phyloP scores from a whole-genome alignment of 2,113 vertebrate genomes.

The Pholis gunnellus region DNA sequence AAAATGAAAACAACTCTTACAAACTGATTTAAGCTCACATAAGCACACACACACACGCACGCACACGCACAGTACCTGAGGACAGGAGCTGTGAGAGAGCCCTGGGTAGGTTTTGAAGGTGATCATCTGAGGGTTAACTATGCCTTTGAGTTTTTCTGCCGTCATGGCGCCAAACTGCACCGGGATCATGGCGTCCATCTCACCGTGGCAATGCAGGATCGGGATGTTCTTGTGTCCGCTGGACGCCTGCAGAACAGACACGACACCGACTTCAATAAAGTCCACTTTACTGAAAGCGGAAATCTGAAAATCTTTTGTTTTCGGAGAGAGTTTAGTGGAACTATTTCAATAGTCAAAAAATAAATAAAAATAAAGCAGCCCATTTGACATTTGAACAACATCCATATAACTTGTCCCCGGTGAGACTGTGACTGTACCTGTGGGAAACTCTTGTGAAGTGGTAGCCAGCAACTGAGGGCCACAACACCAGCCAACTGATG shows the following conservation, averaged over 20 bases:
- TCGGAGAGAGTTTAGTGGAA: not conserved
- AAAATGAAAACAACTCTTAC: not conserved
- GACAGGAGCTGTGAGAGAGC: slow-evolving; percentile 92
- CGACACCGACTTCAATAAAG: not conserved
- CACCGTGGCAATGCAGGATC: slow-evolving; percentile 97
- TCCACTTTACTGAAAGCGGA: not conserved
- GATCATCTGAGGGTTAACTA: slow-evolving; percentile 89
- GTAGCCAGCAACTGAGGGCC: slow-evolving; percentile 97
- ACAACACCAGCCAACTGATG: slow-evolving; percentile 95
- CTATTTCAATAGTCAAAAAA: not conserved
- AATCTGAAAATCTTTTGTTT: not conserved
- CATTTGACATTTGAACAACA: not conserved
- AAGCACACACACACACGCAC: not conserved
- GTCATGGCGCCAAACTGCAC: slow-evolving; percentile 92
- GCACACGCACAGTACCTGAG: slow-evolving; percentile 82
- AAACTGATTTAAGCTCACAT: not conserved
- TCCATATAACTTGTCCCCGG: not conserved
- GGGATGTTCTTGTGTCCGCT: slow-evolving; percentile 89
- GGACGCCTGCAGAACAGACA: slow-evolving; percentile 84
- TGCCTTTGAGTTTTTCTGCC: slow-evolving; percentile 90
- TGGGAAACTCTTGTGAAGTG: slow-evolving; percentile 94
- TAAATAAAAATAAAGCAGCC: not conserved
- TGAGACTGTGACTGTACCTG: slow-evolving; percentile 82
- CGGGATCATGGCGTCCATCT: slow-evolving; percentile 93
- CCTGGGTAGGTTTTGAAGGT: slow-evolving; percentile 93